Percentiles rank a stretch among this genome's conserved stretches.
Evolutionary conservation across 2,888 invertebrate species (phyloP).

Genomic region (Tortrix viridana): DNA sequence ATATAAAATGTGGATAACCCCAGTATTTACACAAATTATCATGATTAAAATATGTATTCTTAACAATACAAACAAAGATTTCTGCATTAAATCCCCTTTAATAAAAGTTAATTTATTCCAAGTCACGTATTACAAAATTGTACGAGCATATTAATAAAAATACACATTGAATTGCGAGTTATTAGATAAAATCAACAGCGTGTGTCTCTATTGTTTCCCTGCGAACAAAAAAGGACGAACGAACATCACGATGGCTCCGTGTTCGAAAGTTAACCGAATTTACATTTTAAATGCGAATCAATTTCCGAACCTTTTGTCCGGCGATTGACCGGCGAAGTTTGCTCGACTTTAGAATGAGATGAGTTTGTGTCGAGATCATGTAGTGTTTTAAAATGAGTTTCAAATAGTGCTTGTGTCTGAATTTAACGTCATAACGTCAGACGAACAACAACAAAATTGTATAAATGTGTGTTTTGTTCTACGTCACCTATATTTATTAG

Average conservation of each 20-base stretch:
- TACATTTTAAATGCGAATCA: constrained; percentile 70
- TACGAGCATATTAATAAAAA: constrained; percentile 35
- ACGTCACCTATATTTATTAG: no score
- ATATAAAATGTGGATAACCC: no score
- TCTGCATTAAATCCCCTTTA: constrained; percentile 16
- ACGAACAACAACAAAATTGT: no score
- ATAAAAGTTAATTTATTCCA: constrained; percentile 34
- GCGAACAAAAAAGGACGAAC: constrained; percentile 40
- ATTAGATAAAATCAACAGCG: constrained; percentile 48
- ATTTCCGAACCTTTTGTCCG: constrained; percentile 48
- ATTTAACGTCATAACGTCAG: no score
- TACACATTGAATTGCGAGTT: constrained; percentile 32
- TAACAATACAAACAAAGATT: constrained; percentile 26
- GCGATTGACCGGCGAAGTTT: constrained; percentile 26
- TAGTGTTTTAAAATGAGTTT: neutral
- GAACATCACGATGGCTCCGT: constrained; percentile 39
- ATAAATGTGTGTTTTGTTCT: no score
- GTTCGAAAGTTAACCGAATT: constrained; percentile 58
- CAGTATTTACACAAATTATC: neutral
- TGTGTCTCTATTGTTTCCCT: constrained; percentile 46
- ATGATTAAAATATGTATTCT: constrained; percentile 27
- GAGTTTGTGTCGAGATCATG: constrained; percentile 26
- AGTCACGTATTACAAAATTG: constrained; percentile 38
- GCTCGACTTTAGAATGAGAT: constrained; percentile 6
- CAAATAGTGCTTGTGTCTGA: no score